A percentile compares a stretch with the other conserved stretches of the same genome.
Conservation (phyloP, 30 jellyfish, hydroid and myxozoan species). For the Aurelia sp. region DNA sequence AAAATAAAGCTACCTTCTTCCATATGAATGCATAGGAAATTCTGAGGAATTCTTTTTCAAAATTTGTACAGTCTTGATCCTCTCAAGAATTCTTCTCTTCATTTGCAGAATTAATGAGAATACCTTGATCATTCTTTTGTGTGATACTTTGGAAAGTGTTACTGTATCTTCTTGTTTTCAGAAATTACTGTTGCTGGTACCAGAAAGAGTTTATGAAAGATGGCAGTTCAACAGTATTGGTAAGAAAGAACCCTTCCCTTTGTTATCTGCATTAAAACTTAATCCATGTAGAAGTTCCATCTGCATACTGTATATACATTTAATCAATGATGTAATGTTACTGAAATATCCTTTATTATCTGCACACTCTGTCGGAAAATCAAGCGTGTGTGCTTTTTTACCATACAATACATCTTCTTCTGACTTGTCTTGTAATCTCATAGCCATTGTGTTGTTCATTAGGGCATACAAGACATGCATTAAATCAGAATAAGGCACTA, state of each 20-base stretch:
- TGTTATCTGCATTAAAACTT: neutral
- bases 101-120: too few species aligned
- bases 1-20: too few species aligned
- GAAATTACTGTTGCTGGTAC: conserved; percentile 76
- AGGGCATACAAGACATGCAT: neutral
- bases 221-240: conserved; percentile 97
- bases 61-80: too few species aligned
- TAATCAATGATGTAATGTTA: neutral
- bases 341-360: neutral
- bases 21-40: too few species aligned
- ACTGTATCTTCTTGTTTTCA: conserved; percentile 20
- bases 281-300: neutral
- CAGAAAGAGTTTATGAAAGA: conserved; percentile 84
- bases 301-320: neutral
- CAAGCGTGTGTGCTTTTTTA: too few species aligned
- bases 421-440: neutral
- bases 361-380: too few species aligned
- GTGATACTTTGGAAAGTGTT: too few species aligned
- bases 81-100: too few species aligned
- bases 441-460: neutral
- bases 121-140: too few species aligned
- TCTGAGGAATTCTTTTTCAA: too few species aligned
- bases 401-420: too few species aligned
- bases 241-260: conserved; percentile 5
- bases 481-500: neutral